Evolutionary conservation across 2,797 vertebrate species (phyloP).

Genomic region (Coregonus sp.): DNA sequence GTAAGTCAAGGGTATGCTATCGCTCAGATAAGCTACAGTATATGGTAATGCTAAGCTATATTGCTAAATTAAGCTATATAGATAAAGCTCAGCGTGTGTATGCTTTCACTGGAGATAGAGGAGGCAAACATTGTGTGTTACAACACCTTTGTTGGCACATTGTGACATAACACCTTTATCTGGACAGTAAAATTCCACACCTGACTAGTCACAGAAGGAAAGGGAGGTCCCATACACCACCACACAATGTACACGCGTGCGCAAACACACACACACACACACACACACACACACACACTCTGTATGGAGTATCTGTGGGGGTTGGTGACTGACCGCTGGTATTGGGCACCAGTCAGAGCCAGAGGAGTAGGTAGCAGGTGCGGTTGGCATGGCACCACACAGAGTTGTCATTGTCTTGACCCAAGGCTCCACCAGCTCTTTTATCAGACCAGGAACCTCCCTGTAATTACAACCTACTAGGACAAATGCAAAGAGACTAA

Average conservation of each 20-base stretch:
- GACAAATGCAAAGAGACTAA: neutral
- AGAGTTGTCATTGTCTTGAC: neutral
- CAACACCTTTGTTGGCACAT: neutral
- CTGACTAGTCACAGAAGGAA: neutral
- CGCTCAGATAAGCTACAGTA: neutral
- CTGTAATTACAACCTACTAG: constrained; percentile 2
- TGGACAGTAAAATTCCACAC: neutral
- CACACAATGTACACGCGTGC: neutral
- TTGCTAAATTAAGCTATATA: neutral
- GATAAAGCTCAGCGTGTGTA: neutral
- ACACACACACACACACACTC: constrained; percentile 5
- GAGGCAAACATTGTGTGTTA: neutral
- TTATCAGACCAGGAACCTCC: constrained; percentile 16
- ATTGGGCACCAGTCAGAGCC: neutral
- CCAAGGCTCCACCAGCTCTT: neutral
- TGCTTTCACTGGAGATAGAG: neutral
- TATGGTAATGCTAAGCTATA: neutral
- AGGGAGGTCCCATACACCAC: neutral
- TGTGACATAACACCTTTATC: neutral
- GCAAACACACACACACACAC: neutral
- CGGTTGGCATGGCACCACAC: neutral
- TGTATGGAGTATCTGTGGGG: neutral
- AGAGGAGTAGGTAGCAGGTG: neutral
- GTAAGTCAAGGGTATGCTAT: too few species aligned
- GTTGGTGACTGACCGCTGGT: neutral